Evolutionary conservation across 1,140 invertebrate genomes (phyloP), one percentile per base, ranked within the genome.

Genomic region (Mylabris phalerata): DNA sequence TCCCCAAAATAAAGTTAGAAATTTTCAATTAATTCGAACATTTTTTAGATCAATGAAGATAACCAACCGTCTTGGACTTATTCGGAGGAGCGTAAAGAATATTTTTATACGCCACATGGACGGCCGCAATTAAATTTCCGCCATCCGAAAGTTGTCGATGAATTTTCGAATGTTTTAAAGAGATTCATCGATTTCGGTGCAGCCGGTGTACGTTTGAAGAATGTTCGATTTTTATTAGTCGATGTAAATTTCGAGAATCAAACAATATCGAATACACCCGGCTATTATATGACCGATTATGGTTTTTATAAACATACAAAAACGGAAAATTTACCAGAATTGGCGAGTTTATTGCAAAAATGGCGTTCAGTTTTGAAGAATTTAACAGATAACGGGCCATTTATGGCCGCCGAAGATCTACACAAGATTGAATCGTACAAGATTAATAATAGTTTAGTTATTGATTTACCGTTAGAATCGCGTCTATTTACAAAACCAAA

Each of bases 131-230:
- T 90, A 1, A 88, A 88, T 71, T 84, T 84, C 66, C 73, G 77
- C 50, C 85, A 87, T 66, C 67, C 72, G 9, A 56, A 67, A 10
- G 78, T 85, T 2, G 64, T 80, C 7, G 57, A 78, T n/a, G 79
- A 83, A 69, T 83, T 89, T 48, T 74, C 86, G 65, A 73, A 78
- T 1, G 82, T 89, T 13, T 67, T 93, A 0, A 75, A 75, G 32
- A 79, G 81, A 61, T 90, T 90, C 81, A 59, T 91, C 19, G 71
- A 80, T 13, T 75, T 82, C 26, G 90, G 89, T 5, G 84, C 89
- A 1, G 77, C 75, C 60, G 92, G 91, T 10, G 85, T 95, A 66
- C 80, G 86, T 64, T 69, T 93, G 13, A 78, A 76, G n/a, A 80
- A 84, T 49, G 82, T 80, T 0, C 81, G 81, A 13, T 81, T 82